Conservation (phyloP, 1,140 invertebrate species). For the Drosophila miranda region DNA sequence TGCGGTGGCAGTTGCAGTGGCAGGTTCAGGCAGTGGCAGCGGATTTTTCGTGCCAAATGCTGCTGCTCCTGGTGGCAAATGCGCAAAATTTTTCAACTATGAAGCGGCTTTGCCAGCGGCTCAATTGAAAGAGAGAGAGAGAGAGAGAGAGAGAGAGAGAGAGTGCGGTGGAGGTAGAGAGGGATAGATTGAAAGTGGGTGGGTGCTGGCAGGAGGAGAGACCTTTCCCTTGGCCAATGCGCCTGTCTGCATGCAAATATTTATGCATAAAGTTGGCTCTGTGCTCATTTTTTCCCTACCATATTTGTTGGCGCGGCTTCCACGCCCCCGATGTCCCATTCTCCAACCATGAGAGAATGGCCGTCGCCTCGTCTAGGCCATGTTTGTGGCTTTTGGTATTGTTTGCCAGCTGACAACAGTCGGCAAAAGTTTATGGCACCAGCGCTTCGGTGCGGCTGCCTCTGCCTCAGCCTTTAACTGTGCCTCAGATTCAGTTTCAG, state of each 20-base stretch:
- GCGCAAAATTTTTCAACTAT: slow-evolving; percentile 51
- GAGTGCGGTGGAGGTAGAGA: neutral
- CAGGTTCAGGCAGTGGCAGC: slow-evolving; percentile 11
- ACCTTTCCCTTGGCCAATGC: slow-evolving; percentile 29
- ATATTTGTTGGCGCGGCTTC: slow-evolving; percentile 43
- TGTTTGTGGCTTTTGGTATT: slow-evolving; percentile 76
- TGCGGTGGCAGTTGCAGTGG: slow-evolving; percentile 28
- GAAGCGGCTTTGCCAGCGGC: slow-evolving; percentile 41
- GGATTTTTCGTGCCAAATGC: slow-evolving; percentile 37
- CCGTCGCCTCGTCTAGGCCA: slow-evolving; percentile 62
- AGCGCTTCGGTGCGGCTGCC: slow-evolving; percentile 47
- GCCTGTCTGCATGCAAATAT: slow-evolving; percentile 72
- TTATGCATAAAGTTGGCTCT: slow-evolving; percentile 79
- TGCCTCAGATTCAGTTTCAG: slow-evolving; percentile 47
- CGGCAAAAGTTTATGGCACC: slow-evolving; percentile 74
- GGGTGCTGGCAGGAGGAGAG: neutral
- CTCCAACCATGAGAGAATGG: neutral
- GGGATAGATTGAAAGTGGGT: neutral
- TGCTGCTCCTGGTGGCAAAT: slow-evolving; percentile 42
- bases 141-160: neutral
- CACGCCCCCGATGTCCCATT: neutral
- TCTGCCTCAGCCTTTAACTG: slow-evolving; percentile 20
- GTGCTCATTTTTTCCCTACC: slow-evolving; percentile 69
- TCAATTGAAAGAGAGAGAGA: slow-evolving; percentile 11
- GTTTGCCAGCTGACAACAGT: slow-evolving; percentile 79